Evolutionary conservation across 2,888 invertebrate genomes (phyloP).

Genomic region (Temnothorax unifasciatus): DNA sequence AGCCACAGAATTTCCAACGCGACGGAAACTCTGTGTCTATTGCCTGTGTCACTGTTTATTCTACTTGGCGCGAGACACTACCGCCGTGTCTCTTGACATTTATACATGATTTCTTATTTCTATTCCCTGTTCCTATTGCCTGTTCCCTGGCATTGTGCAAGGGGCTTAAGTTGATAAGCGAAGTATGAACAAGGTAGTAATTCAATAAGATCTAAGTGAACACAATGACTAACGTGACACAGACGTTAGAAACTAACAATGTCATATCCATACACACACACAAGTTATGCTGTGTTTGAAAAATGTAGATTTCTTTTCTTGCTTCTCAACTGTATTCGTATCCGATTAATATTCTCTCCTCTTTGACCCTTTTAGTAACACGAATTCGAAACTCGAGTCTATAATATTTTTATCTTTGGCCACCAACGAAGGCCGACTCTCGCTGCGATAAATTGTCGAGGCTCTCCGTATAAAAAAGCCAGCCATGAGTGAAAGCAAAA

Average conservation of each 20-base stretch:
- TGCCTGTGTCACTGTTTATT: no score
- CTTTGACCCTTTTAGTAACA: not conserved
- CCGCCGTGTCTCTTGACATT: no score
- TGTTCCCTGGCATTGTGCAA: no score
- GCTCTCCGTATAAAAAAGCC: conserved; percentile 3
- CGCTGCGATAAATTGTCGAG: conserved; percentile 26
- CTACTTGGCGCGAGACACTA: no score
- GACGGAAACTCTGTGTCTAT: no score
- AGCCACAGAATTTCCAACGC: no score
- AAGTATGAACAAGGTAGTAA: not conserved
- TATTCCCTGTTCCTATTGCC: no score
- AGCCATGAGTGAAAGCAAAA: conserved; percentile 26
- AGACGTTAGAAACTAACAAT: not conserved
- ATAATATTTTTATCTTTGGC: not conserved
- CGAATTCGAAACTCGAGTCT: not conserved
- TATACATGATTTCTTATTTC: no score
- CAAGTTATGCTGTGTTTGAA: not conserved
- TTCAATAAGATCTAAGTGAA: not conserved
- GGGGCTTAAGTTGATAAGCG: not conserved
- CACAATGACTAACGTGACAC: not conserved
- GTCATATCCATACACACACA: not conserved
- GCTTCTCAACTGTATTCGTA: not conserved
- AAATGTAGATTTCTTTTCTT: not conserved
- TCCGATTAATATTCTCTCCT: not conserved
- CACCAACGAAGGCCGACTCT: not conserved